These are phyloP conservation scores for Scortum barcoo DNA, from an alignment of 2,113 vertebrate species.

Conservation along the genomic window DNA sequence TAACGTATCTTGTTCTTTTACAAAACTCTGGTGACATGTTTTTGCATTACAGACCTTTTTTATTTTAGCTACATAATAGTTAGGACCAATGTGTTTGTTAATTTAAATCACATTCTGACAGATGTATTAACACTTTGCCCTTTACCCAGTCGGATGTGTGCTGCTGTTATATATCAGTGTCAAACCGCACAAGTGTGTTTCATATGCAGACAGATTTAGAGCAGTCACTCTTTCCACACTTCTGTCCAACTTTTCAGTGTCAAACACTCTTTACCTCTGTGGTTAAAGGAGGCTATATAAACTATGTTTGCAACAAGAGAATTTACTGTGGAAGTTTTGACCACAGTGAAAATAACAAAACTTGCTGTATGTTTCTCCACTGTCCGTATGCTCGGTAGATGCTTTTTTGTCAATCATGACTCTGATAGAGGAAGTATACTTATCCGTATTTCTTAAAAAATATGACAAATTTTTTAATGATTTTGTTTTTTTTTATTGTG, in stretches of 20 bases:
- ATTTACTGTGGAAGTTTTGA: background rate
- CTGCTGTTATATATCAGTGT: constrained; percentile 20
- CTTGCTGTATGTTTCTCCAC: background rate
- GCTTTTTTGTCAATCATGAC: too few species aligned
- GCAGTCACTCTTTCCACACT: constrained; percentile 13
- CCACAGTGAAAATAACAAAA: background rate
- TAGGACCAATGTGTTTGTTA: background rate
- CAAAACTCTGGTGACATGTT: too few species aligned
- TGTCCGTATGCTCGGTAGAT: too few species aligned
- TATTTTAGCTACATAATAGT: too few species aligned
- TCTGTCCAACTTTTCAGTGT: background rate
- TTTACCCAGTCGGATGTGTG: background rate
- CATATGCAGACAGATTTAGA: background rate
- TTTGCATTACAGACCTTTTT: background rate
- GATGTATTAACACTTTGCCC: background rate
- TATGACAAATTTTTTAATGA: too few species aligned
- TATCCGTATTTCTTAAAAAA: too few species aligned
- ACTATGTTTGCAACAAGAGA: background rate
- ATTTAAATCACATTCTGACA: background rate
- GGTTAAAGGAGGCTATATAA: background rate
- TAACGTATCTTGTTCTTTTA: background rate
- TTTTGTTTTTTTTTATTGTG: background rate
- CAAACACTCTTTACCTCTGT: background rate
- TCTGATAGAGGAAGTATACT: background rate
- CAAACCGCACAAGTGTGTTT: constrained; percentile 3